Evolutionary conservation across 2,888 invertebrate species (phyloP), one percentile per base, ranked within the genome.

Genomic region (Brenthis ino): DNA sequence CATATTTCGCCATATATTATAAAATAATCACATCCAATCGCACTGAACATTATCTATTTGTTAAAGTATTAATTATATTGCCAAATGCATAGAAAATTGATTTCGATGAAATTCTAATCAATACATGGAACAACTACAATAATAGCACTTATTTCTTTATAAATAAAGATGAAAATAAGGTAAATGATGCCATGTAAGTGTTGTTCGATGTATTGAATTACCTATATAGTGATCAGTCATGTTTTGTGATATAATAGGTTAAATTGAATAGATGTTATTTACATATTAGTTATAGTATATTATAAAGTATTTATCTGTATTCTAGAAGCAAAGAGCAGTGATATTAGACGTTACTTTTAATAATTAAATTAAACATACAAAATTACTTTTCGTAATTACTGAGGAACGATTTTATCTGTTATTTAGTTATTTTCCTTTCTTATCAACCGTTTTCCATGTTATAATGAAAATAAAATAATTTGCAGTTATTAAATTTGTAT

Each of bases 171-270:
- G 6, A 63, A 48, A 50, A 55, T 67, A 33, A 43, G 37, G 12
- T 28, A 54, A 54, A 3, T 54, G 48, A 55, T 48, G 16, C 5
- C 24, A 50, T 47, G 16, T 28, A n/a, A 48, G 11, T 61, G 50
- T 56, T 50, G 61, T 56, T 61, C 61, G 48, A 6, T 55, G 37
- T 61, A 60, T 61, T 57, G 56, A 67, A 37, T 57, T 47, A n/a
- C n/a, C n/a, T n/a, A 63, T 65, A 56, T 68, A 71, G 57, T 71
- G 68, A 82, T 83, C 83, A 86, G 86, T 86, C 87, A 85, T 86
- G 80, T 86, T 87, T 88, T 89, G 89, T 89, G 89, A 89, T 89
- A 88, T 86, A 81, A 83, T 88, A 88, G 86, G 76, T 82, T 81
- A 81, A 79, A 82, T 79, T 71, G 78, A 79, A 79, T 77, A 84